Evolutionary conservation across 2,113 vertebrate species (phyloP).

Genomic region (Ictalurus punctatus): DNA sequence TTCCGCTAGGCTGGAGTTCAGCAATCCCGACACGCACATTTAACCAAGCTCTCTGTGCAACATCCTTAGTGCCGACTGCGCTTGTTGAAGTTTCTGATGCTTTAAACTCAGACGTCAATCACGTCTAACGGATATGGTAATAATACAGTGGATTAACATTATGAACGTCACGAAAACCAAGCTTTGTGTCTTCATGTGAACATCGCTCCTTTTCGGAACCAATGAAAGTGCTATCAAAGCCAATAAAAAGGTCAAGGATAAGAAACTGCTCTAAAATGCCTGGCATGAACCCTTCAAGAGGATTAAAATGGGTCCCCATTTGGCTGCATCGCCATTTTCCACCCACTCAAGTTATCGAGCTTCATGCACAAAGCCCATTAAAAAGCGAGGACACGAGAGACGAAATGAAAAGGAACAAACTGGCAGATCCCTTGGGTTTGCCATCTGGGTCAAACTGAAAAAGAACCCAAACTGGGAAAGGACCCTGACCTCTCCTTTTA

Average conservation of each 20-base stretch:
- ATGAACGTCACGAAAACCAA: neutral
- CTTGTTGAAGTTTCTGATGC: neutral
- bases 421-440: slow-evolving; percentile 52
- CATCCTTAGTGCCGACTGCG: neutral
- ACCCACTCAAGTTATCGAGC: slow-evolving; percentile 2
- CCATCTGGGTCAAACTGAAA: slow-evolving; percentile 64
- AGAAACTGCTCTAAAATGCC: neutral
- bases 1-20: slow-evolving; percentile 37
- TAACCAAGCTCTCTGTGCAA: neutral
- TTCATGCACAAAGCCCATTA: slow-evolving; percentile 58
- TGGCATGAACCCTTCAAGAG: slow-evolving; percentile 18
- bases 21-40: slow-evolving; percentile 6
- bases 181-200: neutral
- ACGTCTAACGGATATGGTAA: neutral
- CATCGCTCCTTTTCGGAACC: neutral
- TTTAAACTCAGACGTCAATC: neutral
- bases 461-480: neutral
- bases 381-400: slow-evolving; percentile 55
- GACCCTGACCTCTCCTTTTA: slow-evolving; percentile 43
- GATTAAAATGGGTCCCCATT: neutral
- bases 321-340: slow-evolving; percentile 38
- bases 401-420: slow-evolving; percentile 61
- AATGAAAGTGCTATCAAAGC: neutral
- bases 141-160: neutral
- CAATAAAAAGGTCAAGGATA: neutral